phyloP scores from a whole-genome alignment of 2,888 invertebrate genomes.

The Ferdinandea cuprea region DNA sequence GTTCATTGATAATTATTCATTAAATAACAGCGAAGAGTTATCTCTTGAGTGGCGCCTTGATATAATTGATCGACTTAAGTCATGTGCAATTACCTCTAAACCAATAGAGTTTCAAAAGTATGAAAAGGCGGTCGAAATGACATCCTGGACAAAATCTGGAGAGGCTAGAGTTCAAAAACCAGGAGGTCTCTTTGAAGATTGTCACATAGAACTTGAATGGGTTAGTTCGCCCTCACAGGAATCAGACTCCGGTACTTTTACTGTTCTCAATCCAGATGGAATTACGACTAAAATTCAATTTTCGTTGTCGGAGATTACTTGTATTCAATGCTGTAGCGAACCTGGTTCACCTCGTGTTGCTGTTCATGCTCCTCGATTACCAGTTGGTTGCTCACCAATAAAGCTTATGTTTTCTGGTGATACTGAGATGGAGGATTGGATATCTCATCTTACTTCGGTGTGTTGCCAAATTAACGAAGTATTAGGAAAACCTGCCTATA shows the following conservation, averaged over 20 bases:
- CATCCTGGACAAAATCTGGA: conserved; percentile 93
- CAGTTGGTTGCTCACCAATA: conserved; percentile 84
- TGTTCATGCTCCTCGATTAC: conserved; percentile 87
- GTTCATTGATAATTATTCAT: conserved; percentile 85
- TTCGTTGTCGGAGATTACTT: conserved; percentile 90
- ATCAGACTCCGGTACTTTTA: conserved; percentile 89
- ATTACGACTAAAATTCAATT: conserved; percentile 89
- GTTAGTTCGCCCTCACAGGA: conserved; percentile 85
- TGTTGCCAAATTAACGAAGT: conserved; percentile 89
- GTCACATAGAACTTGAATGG: conserved; percentile 92
- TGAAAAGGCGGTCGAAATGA: conserved; percentile 91
- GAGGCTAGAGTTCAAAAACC: conserved; percentile 88
- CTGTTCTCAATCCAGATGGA: conserved; percentile 90
- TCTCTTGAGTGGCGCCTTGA: conserved; percentile 90
- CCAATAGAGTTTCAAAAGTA: conserved; percentile 85
- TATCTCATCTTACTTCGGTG: conserved; percentile 90
- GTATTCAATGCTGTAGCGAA: conserved; percentile 91
- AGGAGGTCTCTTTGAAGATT: conserved; percentile 87
- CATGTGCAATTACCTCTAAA: conserved; percentile 84
- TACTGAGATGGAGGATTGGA: conserved; percentile 95
- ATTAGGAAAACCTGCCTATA: conserved; percentile 87
- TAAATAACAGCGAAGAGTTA: conserved; percentile 86
- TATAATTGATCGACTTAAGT: conserved; percentile 88
- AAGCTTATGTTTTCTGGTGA: conserved; percentile 92
- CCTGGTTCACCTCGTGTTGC: conserved; percentile 90